A percentile compares a stretch with the other conserved stretches of the same genome.
These are phyloP conservation scores for Mandrillus leucophaeus DNA, from an alignment of 2,113 vertebrate genomes.

Conservation along the genomic window DNA sequence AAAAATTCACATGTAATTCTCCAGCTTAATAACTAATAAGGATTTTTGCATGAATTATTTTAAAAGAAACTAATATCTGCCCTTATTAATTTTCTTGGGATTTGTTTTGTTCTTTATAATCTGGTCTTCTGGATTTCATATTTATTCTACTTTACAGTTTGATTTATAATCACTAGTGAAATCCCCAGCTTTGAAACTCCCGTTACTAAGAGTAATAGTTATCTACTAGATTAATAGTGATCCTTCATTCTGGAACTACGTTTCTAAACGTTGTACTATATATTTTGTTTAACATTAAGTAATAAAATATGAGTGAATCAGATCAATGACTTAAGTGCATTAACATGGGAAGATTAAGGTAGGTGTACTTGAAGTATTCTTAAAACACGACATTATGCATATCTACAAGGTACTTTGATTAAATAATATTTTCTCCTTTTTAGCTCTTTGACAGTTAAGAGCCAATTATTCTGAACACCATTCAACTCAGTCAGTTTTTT, in stretches of 20 bases:
- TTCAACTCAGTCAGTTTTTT: neutral
- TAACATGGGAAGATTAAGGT: conserved; percentile 21
- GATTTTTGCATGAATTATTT: conserved; percentile 33
- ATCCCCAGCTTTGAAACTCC: neutral
- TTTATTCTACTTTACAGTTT: neutral
- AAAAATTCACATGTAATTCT: neutral
- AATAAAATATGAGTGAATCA: conserved; percentile 1
- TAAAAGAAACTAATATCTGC: neutral
- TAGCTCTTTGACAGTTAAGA: conserved; percentile 41
- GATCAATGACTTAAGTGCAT: neutral
- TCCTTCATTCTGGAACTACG: neutral
- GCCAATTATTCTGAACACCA: conserved; percentile 22
- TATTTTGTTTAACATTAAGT: neutral
- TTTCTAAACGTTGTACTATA: neutral
- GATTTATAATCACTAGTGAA: conserved; percentile 27
- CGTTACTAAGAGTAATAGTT: neutral
- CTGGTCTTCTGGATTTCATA: neutral
- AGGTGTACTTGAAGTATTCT: neutral
- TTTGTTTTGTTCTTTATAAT: neutral
- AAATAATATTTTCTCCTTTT: conserved; percentile 15
- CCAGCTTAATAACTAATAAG: neutral
- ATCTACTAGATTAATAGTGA: neutral
- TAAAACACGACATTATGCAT: conserved; percentile 15
- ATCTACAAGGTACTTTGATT: neutral
- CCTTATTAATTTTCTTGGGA: neutral